phyloP scores from a whole-genome alignment of 1,140 invertebrate species.

The Diploscapter pachys region DNA sequence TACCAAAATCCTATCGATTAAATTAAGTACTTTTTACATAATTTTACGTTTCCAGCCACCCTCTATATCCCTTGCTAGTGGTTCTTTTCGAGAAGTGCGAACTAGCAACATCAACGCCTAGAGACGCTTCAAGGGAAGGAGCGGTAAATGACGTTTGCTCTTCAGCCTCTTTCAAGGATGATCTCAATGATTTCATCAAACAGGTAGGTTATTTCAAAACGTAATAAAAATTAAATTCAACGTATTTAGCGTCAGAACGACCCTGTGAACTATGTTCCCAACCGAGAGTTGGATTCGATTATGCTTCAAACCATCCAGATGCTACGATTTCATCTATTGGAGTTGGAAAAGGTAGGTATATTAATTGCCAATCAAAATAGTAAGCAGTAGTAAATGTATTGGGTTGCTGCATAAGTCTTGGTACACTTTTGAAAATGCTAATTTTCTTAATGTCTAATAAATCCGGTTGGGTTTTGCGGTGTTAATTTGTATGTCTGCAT shows the following conservation, averaged over 20 bases:
- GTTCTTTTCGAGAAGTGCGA: constrained; percentile 99
- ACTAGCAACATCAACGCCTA: constrained; percentile 94
- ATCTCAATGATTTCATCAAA: constrained; percentile 97
- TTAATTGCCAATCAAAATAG: too few species aligned
- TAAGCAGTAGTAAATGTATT: too few species aligned
- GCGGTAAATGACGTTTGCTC: constrained; percentile 78
- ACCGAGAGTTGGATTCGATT: constrained; percentile 94
- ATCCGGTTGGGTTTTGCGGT: too few species aligned
- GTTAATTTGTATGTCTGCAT: too few species aligned
- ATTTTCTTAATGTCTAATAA: too few species aligned
- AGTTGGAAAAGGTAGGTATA: constrained; percentile 96
- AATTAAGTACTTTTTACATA: constrained; percentile 1
- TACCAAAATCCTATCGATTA: too few species aligned
- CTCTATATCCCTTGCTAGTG: constrained; percentile 93
- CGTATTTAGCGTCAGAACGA: constrained; percentile 62
- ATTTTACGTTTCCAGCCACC: constrained; percentile 72
- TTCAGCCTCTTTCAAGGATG: constrained; percentile 97
- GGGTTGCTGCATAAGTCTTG: too few species aligned
- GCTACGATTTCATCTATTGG: constrained; percentile 98
- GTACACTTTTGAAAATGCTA: too few species aligned
- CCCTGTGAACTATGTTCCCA: constrained; percentile 94
- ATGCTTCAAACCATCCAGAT: constrained; percentile 99
- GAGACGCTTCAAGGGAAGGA: constrained; percentile 82
- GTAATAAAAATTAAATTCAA: not conserved
- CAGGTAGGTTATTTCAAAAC: constrained; percentile 69